Conservation (phyloP, 2,888 invertebrate species). For the Leistus spinibarbis region DNA sequence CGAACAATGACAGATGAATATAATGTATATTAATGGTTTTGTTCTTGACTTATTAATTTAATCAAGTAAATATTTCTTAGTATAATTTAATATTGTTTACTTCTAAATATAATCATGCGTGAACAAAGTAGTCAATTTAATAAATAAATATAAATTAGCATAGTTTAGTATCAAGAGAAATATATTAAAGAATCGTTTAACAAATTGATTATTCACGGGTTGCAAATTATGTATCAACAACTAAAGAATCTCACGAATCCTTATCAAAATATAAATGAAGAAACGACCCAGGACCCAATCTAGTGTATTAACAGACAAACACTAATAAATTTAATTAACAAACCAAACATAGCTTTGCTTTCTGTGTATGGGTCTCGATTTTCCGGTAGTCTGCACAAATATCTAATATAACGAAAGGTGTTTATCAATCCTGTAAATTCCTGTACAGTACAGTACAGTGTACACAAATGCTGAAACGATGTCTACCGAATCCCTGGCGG, state of each 20-base stretch:
- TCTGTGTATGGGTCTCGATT: background rate
- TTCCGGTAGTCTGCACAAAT: background rate
- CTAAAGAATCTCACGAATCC: too few species aligned
- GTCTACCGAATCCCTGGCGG: background rate
- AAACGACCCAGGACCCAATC: background rate
- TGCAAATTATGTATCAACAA: too few species aligned
- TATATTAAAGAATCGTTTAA: too few species aligned
- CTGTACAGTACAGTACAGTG: background rate
- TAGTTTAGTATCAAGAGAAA: too few species aligned
- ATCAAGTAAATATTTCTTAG: background rate
- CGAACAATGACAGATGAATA: background rate
- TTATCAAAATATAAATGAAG: too few species aligned
- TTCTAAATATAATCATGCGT: too few species aligned
- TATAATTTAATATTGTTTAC: too few species aligned
- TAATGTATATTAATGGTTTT: background rate
- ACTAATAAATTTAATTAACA: constrained; percentile 8
- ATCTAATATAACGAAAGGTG: background rate
- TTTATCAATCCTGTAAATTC: background rate
- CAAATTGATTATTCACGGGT: too few species aligned
- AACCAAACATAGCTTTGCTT: background rate
- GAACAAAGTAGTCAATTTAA: too few species aligned
- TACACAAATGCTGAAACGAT: background rate
- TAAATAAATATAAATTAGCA: too few species aligned
- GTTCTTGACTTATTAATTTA: background rate
- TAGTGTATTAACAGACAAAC: background rate